Percentiles rank a stretch among this genome's conserved stretches.
Conservation (phyloP, 2,113 vertebrate species). For the Neogobius melanostomus region DNA sequence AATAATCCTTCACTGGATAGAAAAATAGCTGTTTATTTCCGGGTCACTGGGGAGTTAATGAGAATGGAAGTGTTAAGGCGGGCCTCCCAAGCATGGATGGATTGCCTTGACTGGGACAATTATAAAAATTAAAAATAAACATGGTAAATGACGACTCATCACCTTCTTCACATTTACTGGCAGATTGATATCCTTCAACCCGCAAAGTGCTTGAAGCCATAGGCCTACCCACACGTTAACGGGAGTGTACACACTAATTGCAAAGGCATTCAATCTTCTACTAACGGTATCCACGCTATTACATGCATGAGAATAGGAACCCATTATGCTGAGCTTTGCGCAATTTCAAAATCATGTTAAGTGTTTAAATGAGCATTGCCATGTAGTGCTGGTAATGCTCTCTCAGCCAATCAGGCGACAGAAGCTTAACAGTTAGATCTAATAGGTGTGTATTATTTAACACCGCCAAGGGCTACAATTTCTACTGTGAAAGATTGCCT, state of each 20-base stretch:
- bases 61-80: constrained; percentile 75
- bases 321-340: constrained; percentile 9
- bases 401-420: background rate
- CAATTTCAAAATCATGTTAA: constrained; percentile 28
- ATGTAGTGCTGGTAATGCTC: background rate
- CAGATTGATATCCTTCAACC: constrained; percentile 57
- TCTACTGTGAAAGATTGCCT: background rate
- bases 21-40: constrained; percentile 79
- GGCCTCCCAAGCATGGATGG: constrained; percentile 58
- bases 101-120: constrained; percentile 69
- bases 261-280: constrained; percentile 22
- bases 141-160: constrained; percentile 80
- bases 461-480: background rate
- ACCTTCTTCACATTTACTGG: constrained; percentile 74
- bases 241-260: constrained; percentile 40
- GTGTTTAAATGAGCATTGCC: constrained; percentile 25
- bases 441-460: background rate
- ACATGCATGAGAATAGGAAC: constrained; percentile 15
- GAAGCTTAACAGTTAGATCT: background rate
- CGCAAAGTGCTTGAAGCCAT: constrained; percentile 25
- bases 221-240: constrained; percentile 17
- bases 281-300: constrained; percentile 25
- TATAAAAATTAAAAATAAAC: constrained; percentile 63
- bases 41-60: constrained; percentile 91
- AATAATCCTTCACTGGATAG: constrained; percentile 62